Conservation (phyloP, 1,140 invertebrate species). For the Drosophila ercepeae region DNA sequence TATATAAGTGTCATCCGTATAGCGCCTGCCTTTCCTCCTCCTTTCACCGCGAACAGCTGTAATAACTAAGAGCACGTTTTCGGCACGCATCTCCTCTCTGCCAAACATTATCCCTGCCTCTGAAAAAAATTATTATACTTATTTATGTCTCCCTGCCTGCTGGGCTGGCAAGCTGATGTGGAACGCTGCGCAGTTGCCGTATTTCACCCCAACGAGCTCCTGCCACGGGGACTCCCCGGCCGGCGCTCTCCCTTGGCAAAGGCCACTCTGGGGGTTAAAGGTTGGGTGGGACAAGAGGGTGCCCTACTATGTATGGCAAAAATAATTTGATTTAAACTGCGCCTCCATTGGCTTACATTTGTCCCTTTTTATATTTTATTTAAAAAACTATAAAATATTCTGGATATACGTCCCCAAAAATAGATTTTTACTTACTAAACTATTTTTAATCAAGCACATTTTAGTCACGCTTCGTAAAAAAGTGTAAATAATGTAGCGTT, state of each 20-base stretch:
- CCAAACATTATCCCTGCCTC: conserved; percentile 33
- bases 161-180: conserved; percentile 39
- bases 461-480: neutral
- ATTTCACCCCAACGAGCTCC: conserved; percentile 41
- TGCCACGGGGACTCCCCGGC: conserved; percentile 4
- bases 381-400: neutral
- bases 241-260: conserved; percentile 2
- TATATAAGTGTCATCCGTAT: conserved; percentile 5
- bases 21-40: neutral
- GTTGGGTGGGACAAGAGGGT: neutral
- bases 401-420: neutral
- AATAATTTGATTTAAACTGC: neutral
- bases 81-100: conserved; percentile 27
- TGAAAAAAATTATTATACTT: conserved; percentile 57
- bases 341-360: neutral
- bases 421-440: neutral
- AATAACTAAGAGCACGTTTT: conserved; percentile 29
- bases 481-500: conserved; percentile 44
- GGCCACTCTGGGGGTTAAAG: neutral
- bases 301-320: neutral
- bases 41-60: conserved; percentile 26
- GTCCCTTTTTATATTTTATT: neutral
- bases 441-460: neutral
- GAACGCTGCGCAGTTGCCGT: conserved; percentile 58
- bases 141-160: conserved; percentile 55